Evolutionary conservation across 2,797 vertebrate genomes (phyloP), one percentile per base, ranked within the genome.

Genomic region (Xenopus petersii): DNA sequence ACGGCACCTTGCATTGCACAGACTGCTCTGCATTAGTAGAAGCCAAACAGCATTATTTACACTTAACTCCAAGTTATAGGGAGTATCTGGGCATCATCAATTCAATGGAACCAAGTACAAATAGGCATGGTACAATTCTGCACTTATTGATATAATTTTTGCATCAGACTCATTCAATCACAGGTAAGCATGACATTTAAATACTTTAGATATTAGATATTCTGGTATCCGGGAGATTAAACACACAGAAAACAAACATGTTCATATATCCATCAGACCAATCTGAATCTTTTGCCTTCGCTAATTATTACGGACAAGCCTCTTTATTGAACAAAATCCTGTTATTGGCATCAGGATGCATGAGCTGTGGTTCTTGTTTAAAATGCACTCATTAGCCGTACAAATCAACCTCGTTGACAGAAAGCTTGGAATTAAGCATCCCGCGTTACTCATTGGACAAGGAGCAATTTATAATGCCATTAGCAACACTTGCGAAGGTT

Each of bases 381-480:
- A 99, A 98, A 98, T 93, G 94, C 93, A 93, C 96, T 99, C 97
- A 99, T 99, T 99, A 98, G 94, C 92, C 96, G 96, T 95, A 98
- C 97, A 98, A 98, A 98, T 98, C 97, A 98, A 95, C 91, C 89
- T 94, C 97, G 96, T 98, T 98, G 96, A 99, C 97, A 98, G 97
- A 98, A 94, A 95, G 93, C 96, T 98, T 98, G 97, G 97, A 99
- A 99, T 99, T 99, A 98, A 98, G 95, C 95, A 95, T 93, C 92
- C 94, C 90, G 83, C 94, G 85, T 91, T 92, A 95, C 94, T 91
- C 95, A 94, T 96, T 95, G 97, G 96, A 98, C 97, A 98, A 97
- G 96, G 94, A 98, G 96, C 97, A 98, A 99, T 99, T 98, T 99
- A 98, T 99, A 99, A 99, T 95, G 93, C 97, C 97, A 98, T 99